Base-by-base conservation (phyloP, 2,797 vertebrate genomes). In the Coluber constrictor region DNA sequence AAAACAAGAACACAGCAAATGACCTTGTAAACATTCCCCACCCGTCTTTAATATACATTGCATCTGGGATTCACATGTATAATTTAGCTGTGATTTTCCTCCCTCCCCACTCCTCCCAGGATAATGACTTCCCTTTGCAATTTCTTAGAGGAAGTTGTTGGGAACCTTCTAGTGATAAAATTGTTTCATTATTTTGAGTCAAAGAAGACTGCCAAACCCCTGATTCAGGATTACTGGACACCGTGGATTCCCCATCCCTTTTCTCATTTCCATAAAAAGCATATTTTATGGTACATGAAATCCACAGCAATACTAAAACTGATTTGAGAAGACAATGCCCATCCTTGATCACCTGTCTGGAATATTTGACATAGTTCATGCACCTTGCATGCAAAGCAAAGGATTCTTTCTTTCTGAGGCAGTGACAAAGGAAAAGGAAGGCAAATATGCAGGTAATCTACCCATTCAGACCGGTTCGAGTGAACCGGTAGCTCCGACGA, bases 81-180 rank as follows among this genome's bases (percentile, higher is more conserved):
- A 79, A 32, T 15, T 95, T 91, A 93, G 92, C 93, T 25, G 89
- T 88, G 90, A 97, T 94, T 93, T 91, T 23, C 66, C 47, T 70
- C 93, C 95, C 94, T 94, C 94, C 92, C 92, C 96, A 91, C 94
- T 92, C 93, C 94, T 93, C 94, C 92, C 89, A 83, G 90, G 94
- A 93, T 97, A 98, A 98, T 97, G 97, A 98, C 97, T 98, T 98
- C 98, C 98, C 96, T 94, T 97, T 93, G 97, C 97, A 98, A 97
- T 98, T 98, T 98, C 97, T 98, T 97, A 96, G 96, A 97, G 98
- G 97, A 98, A 98, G 97, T 95, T 93, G 97, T 95, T 95, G 94
- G 91, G 96, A 51, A 93, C 89, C 96, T 97, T 98, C 96, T 95
- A 96, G 96, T 86, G 97, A 97, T 97, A 97, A 97, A 98, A 96